Percentiles rank a stretch among this genome's conserved stretches.
phyloP scores from a whole-genome alignment of 2,113 vertebrate species.

The Athene noctua region DNA sequence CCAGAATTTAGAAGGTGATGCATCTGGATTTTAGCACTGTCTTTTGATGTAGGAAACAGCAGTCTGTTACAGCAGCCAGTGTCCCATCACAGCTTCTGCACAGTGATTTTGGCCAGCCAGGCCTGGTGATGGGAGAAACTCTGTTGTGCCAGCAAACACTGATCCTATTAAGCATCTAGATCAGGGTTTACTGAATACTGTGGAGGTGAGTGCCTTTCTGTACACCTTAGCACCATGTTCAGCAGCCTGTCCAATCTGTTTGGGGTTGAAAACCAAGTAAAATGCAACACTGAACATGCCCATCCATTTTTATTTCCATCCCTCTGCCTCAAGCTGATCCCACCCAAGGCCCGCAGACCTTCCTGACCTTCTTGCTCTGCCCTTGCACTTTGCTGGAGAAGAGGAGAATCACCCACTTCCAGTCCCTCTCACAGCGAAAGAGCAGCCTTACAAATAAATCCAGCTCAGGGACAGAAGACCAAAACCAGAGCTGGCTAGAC shows the following conservation, averaged over 20 bases:
- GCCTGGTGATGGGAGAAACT: neutral
- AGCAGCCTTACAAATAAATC: neutral
- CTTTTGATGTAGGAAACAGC: neutral
- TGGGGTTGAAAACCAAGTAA: neutral
- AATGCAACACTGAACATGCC: neutral
- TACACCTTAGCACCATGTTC: neutral
- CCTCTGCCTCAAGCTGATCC: neutral
- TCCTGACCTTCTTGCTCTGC: neutral
- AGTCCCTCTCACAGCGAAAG: neutral
- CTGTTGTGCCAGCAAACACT: neutral
- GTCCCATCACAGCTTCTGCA: fast-evolving
- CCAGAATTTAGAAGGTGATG: neutral
- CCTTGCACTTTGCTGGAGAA: neutral
- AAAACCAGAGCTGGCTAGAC: neutral
- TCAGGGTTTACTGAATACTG: neutral
- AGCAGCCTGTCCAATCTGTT: neutral
- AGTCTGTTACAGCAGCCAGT: neutral
- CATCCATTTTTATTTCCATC: neutral
- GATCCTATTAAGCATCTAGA: neutral
- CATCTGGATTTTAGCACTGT: neutral
- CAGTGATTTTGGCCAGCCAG: neutral
- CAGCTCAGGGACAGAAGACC: neutral
- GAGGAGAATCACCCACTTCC: neutral
- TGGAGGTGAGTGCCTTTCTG: neutral
- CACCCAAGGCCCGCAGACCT: neutral